phyloP scores from a whole-genome alignment of 2,797 vertebrate genomes.

The Garrulus glandarius region DNA sequence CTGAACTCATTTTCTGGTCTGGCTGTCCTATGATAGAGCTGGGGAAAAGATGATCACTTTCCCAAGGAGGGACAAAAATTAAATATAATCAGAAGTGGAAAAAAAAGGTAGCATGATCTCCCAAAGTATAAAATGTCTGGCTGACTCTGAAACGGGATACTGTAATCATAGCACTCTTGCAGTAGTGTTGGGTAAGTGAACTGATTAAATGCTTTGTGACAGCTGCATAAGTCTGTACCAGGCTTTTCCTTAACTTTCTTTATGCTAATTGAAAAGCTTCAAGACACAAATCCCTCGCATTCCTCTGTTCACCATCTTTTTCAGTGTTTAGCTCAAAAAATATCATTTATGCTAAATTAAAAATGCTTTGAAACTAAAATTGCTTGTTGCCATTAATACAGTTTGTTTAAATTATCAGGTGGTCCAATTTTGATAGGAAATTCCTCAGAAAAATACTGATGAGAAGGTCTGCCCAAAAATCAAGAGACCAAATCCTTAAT shows the following conservation, averaged over 20 bases:
- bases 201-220: not conserved
- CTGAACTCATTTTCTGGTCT: not conserved
- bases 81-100: not conserved
- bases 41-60: not conserved
- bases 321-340: not conserved
- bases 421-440: slow-evolving; percentile 88
- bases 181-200: not conserved
- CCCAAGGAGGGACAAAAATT: not conserved
- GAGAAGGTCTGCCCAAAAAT: slow-evolving; percentile 88
- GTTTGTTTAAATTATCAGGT: slow-evolving; percentile 75
- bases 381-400: not conserved
- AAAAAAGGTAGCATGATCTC: not conserved
- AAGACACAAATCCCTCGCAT: not conserved
- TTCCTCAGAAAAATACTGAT: slow-evolving; percentile 87
- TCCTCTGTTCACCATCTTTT: not conserved
- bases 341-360: not conserved
- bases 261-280: not conserved
- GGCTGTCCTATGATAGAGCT: not conserved
- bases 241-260: not conserved
- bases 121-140: not conserved
- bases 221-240: not conserved
- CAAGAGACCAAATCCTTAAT: slow-evolving; percentile 85
- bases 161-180: not conserved
- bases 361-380: not conserved
- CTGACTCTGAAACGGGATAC: not conserved